These are phyloP conservation scores for Zoanthus sociatus DNA, from an alignment of 92 coral and sea anemone species.

Conservation along the genomic window DNA sequence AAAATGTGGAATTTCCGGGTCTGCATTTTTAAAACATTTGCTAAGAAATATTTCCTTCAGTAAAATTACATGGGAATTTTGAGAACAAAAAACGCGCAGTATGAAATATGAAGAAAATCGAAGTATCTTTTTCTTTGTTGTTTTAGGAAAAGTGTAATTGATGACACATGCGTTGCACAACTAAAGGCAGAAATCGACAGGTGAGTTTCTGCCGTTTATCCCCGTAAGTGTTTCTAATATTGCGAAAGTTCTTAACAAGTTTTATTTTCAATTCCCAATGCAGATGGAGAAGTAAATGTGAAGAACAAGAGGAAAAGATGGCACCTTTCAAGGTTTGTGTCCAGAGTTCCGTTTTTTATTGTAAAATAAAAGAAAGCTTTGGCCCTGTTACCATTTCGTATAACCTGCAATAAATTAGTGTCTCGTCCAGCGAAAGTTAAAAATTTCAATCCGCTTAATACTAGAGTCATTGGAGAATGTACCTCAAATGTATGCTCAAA, in stretches of 20 bases:
- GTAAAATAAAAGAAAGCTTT: background rate
- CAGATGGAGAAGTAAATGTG: constrained; percentile 89
- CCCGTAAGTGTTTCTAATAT: background rate
- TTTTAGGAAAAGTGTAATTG: constrained; percentile 18
- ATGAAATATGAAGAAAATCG: too few relatives aligned
- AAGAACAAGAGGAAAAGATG: constrained; percentile 81
- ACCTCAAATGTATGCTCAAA: background rate
- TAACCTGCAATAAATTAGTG: too few relatives aligned
- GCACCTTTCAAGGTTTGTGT: constrained; percentile 89
- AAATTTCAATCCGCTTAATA: too few relatives aligned
- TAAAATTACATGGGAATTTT: too few relatives aligned
- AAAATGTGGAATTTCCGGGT: too few relatives aligned
- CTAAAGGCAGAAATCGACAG: constrained; percentile 39
- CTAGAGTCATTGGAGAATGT: too few relatives aligned
- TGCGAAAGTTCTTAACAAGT: background rate
- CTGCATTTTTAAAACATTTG: too few relatives aligned
- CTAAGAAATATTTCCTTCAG: too few relatives aligned
- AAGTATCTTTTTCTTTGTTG: background rate
- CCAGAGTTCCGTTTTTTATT: background rate
- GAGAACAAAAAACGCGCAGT: too few relatives aligned
- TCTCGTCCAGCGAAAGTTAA: too few relatives aligned
- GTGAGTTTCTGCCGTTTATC: background rate
- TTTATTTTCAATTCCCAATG: background rate
- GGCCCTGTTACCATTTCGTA: background rate
- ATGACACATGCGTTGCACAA: constrained; percentile 4